Base-by-base conservation (phyloP, 1,140 invertebrate species). In the Littorina saxatilis region DNA sequence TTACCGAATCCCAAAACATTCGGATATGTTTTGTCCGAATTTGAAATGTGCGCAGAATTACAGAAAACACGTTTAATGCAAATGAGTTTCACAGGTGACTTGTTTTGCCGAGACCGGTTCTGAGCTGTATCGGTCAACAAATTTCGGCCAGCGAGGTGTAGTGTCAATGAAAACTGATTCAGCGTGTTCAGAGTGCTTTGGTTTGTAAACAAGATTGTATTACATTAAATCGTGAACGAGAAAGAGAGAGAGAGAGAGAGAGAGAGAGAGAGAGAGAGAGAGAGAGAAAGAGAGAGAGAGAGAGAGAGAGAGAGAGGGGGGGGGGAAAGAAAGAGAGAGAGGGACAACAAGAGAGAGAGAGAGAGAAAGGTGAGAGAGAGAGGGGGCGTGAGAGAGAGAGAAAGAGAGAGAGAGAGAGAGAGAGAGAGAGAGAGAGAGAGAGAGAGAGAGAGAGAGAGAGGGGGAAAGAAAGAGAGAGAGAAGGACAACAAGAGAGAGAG, bases 181-280 rank as follows among this genome's bases (percentile, higher is more conserved):
- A n/a, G n/a, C n/a, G n/a, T n/a, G n/a, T n/a, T n/a, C n/a, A n/a
- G n/a, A n/a, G n/a, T n/a, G n/a, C n/a, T n/a, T n/a, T n/a, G n/a
- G n/a, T n/a, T n/a, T n/a, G n/a, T n/a, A n/a, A n/a, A n/a, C n/a
- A n/a, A n/a, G n/a, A n/a, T n/a, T n/a, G n/a, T n/a, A n/a, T n/a
- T n/a, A n/a, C 43, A 47, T 58, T 58, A 23, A 23, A 58, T 27
- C n/a, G 55, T 4, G 55, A 58, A 23, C 9, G 55, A 58, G 55
- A 58, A 27, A 23, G 55, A 58, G 55, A 58, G 55, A 58, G 55
- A 58, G 55, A 58, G 55, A 58, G 55, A 58, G 55, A 23, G 55
- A 11, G 55, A 58, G 55, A 23, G 55, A 23, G 55, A 23, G 55
- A 58, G 55, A 58, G 55, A 58, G 55, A 58, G 55, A 58, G 55